A percentile compares a stretch with the other conserved stretches of the same genome.
phyloP scores from a whole-genome alignment of 2,888 invertebrate genomes.

The Geophilus truncorum region DNA sequence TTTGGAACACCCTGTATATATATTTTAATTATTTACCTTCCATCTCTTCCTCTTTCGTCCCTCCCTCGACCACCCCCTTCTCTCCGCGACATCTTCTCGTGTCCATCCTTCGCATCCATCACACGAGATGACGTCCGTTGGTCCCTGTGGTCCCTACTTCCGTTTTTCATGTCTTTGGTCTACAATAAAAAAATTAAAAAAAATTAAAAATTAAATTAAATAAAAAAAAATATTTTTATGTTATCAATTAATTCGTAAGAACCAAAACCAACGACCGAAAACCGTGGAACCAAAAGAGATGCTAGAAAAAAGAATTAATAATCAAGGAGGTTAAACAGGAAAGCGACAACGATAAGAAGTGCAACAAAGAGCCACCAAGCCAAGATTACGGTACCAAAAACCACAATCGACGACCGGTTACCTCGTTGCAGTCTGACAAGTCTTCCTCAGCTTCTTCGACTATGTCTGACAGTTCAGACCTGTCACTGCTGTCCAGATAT shows the following conservation, averaged over 20 bases:
- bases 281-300: no score
- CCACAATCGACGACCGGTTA: neutral
- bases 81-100: neutral
- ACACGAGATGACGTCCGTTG: conserved; percentile 18
- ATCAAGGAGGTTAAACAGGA: neutral
- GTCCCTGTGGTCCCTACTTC: conserved; percentile 28
- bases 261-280: neutral
- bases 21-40: neutral
- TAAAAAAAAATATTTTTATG: no score
- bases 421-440: conserved; percentile 31
- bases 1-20: no score
- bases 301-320: conserved; percentile 1
- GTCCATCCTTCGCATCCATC: neutral
- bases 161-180: neutral
- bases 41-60: conserved; percentile 17
- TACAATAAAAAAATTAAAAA: neutral
- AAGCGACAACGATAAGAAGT: neutral
- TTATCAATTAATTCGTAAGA: neutral
- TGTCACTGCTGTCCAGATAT: conserved; percentile 34
- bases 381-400: no score
- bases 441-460: conserved; percentile 51
- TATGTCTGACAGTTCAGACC: conserved; percentile 52
- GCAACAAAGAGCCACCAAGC: no score
- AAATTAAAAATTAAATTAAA: neutral
- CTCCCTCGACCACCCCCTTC: neutral